These are phyloP conservation scores for Pinna nobilis DNA, from an alignment of 1,140 invertebrate genomes.

Conservation along the genomic window DNA sequence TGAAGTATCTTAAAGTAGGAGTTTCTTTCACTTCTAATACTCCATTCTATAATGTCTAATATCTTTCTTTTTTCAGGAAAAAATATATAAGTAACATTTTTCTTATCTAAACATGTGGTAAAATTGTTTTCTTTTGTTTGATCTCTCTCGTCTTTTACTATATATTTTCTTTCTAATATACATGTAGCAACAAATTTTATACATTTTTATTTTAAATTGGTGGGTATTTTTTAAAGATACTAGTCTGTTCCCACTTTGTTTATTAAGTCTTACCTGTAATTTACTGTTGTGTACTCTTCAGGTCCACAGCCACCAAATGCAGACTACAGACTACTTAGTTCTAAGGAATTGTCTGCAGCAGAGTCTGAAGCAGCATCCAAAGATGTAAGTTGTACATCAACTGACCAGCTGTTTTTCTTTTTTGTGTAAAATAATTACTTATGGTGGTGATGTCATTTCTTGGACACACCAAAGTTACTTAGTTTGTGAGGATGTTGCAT, in stretches of 20 bases:
- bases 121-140: not conserved
- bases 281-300: slow-evolving; percentile 45
- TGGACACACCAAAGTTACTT: too few species aligned
- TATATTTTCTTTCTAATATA: too few species aligned
- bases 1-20: too few species aligned
- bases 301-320: slow-evolving; percentile 68
- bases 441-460: too few species aligned
- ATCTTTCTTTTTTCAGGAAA: not conserved
- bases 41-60: not conserved
- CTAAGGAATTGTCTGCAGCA: slow-evolving; percentile 61
- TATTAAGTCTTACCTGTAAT: too few species aligned
- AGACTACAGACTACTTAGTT: slow-evolving; percentile 69
- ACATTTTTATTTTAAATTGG: too few species aligned
- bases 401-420: not conserved
- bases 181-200: too few species aligned
- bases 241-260: too few species aligned
- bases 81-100: not conserved
- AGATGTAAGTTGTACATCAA: slow-evolving; percentile 45
- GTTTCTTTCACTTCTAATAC: not conserved
- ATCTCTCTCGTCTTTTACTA: too few species aligned
- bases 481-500: too few species aligned
- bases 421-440: too few species aligned
- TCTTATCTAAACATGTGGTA: not conserved
- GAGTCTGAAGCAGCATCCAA: slow-evolving; percentile 55
- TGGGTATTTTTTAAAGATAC: too few species aligned